These are phyloP conservation scores for Neosilurus mollespiculum DNA, from an alignment of 2,797 vertebrate species.

Conservation along the genomic window DNA sequence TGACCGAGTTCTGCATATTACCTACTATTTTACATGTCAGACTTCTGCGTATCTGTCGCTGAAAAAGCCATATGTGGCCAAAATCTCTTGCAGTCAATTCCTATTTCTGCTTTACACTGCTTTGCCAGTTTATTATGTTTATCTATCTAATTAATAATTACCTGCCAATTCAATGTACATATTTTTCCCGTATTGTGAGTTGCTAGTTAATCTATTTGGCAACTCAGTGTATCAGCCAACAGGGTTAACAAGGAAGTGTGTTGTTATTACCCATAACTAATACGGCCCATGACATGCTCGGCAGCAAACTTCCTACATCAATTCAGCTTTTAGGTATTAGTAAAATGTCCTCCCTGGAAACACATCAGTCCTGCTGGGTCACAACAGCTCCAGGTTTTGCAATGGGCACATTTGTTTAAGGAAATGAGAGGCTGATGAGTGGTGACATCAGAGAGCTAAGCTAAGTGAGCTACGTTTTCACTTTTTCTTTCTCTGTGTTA, in stretches of 20 bases:
- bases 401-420: conserved; percentile 46
- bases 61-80: background rate
- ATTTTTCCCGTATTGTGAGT: background rate
- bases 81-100: background rate
- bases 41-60: background rate
- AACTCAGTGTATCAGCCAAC: background rate
- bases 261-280: conserved; percentile 5
- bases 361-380: background rate
- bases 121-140: conserved; percentile 11
- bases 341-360: conserved; percentile 23
- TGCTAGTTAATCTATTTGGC: background rate
- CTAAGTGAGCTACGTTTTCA: conserved; percentile 35
- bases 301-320: background rate
- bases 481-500: conserved; percentile 20
- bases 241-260: background rate
- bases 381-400: conserved; percentile 27
- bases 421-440: conserved; percentile 42
- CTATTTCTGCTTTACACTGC: background rate
- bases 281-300: background rate
- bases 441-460: conserved; percentile 19
- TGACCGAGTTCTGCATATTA: background rate
- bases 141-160: background rate
- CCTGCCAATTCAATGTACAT: background rate
- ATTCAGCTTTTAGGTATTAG: background rate
- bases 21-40: background rate